Conservation (phyloP, 2,888 invertebrate genomes). For the Eretmocerus hayati region DNA sequence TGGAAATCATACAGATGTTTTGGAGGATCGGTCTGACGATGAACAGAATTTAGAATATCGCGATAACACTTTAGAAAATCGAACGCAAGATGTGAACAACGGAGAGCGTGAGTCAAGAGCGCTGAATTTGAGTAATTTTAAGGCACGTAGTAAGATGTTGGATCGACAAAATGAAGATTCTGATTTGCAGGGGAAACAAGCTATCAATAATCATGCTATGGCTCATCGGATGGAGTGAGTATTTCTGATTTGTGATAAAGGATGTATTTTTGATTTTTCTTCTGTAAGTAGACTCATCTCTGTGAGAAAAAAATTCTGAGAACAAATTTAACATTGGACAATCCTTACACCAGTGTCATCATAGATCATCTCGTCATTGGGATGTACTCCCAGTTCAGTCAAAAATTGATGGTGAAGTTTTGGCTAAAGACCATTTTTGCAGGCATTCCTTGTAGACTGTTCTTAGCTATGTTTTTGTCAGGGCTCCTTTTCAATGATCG, state of each 20-base stretch:
- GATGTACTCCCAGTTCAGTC: no score
- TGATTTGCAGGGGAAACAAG: conserved; percentile 27
- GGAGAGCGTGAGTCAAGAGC: conserved; percentile 27
- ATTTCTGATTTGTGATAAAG: not conserved
- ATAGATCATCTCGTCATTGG: no score
- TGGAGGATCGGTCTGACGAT: conserved; percentile 16
- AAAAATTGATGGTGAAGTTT: no score
- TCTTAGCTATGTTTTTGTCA: no score
- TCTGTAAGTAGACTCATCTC: no score
- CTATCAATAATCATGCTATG: conserved; percentile 40
- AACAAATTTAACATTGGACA: no score
- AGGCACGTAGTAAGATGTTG: conserved; percentile 31
- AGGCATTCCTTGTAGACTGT: no score
- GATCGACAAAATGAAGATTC: conserved; percentile 18
- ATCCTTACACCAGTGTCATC: no score
- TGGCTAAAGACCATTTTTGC: no score
- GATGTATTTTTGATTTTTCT: no score
- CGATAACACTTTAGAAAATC: conserved; percentile 4
- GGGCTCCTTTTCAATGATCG: no score
- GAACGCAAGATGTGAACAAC: conserved; percentile 7
- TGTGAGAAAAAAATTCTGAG: no score
- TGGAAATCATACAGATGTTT: conserved; percentile 3
- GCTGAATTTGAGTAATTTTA: conserved; percentile 37
- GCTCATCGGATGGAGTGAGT: conserved; percentile 35
- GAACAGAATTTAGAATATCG: conserved; percentile 12